Conservation (phyloP, 2,797 vertebrate genomes). For the Acridotheres tristis region DNA sequence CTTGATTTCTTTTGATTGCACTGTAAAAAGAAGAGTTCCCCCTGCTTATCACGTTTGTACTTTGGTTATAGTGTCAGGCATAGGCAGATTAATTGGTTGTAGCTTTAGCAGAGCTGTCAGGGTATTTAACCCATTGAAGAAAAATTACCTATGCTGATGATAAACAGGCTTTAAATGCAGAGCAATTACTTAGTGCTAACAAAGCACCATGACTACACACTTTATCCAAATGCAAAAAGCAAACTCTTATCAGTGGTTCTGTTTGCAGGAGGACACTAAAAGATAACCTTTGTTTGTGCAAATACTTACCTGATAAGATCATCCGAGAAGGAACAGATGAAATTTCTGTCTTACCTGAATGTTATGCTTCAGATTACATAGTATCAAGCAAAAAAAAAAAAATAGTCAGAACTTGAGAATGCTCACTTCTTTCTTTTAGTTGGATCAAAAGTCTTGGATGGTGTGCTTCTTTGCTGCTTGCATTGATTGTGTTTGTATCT, state of each 20-base stretch:
- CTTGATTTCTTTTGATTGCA: conserved; percentile 22
- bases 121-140: conserved; percentile 53
- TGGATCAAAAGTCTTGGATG: not conserved
- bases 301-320: conserved; percentile 63
- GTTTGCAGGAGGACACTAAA: conserved; percentile 49
- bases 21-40: conserved; percentile 27
- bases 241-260: conserved; percentile 46
- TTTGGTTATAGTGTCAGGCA: conserved; percentile 60
- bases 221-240: conserved; percentile 53
- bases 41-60: conserved; percentile 57
- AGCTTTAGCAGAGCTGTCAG: conserved; percentile 51
- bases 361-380: not conserved
- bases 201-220: conserved; percentile 63
- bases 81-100: conserved; percentile 57
- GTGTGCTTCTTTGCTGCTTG: not conserved
- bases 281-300: conserved; percentile 68
- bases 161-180: conserved; percentile 58
- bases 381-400: not conserved
- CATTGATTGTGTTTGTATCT: not conserved
- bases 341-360: conserved; percentile 37
- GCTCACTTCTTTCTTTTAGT: not conserved
- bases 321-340: conserved; percentile 22
- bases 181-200: conserved; percentile 67
- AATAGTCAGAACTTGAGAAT: not conserved
- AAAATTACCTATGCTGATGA: conserved; percentile 57